Evolutionary conservation across 2,113 vertebrate species (phyloP).

Genomic region (Tichodroma muraria): DNA sequence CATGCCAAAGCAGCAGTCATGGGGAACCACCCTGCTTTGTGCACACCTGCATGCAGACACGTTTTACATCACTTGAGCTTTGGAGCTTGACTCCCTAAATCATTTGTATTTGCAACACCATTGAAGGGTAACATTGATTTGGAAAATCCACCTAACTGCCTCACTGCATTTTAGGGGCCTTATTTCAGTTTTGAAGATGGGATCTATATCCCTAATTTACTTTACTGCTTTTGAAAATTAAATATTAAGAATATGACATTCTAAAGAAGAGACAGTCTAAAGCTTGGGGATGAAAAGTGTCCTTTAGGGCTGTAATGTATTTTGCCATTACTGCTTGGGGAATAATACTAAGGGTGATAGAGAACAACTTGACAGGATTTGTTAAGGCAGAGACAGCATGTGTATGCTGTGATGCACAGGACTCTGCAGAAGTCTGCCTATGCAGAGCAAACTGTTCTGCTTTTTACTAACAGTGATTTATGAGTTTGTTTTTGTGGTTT

Average conservation of each 20-base stretch:
- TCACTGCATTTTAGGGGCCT: background rate
- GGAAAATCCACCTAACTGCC: background rate
- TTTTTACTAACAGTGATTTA: background rate
- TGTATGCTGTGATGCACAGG: background rate
- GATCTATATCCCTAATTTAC: background rate
- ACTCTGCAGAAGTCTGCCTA: background rate
- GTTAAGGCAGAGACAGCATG: background rate
- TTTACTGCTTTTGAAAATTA: background rate
- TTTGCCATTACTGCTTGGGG: background rate
- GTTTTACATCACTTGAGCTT: background rate
- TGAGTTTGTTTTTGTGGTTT: background rate
- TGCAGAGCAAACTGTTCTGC: background rate
- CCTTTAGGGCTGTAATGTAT: background rate
- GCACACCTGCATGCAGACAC: background rate
- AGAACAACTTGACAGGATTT: constrained; percentile 7
- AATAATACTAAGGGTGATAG: background rate
- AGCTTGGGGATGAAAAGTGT: background rate
- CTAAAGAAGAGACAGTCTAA: background rate
- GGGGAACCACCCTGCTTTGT: background rate
- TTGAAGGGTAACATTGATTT: background rate
- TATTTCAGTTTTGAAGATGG: background rate
- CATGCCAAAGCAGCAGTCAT: background rate
- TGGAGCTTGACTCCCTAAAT: background rate
- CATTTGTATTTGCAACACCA: background rate
- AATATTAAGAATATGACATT: background rate